A percentile compares a stretch with the other conserved stretches of the same genome.
These are phyloP conservation scores for Accipiter cooperii DNA, from an alignment of 2,113 vertebrate species.

Conservation along the genomic window DNA sequence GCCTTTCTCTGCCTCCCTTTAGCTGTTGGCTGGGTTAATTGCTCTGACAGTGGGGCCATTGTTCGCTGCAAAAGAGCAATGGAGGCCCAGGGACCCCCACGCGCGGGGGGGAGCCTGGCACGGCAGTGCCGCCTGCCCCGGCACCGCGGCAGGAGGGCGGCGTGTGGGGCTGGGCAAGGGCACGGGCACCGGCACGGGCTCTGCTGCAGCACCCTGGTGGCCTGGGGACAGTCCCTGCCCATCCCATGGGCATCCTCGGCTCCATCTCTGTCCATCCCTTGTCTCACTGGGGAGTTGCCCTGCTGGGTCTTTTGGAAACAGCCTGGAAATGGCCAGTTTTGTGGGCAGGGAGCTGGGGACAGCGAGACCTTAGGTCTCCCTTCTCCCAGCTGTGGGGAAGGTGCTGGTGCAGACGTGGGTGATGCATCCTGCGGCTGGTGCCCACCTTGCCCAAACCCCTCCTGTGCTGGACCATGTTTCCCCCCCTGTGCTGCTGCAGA, in stretches of 20 bases:
- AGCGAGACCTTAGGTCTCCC: background rate
- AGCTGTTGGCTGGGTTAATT: conserved; percentile 50
- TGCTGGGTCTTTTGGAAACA: background rate
- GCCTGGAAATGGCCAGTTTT: background rate
- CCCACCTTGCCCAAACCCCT: background rate
- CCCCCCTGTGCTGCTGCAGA: background rate
- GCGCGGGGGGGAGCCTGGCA: background rate
- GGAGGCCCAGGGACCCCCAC: background rate
- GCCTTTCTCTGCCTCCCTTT: background rate
- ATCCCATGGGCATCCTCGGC: accelerated
- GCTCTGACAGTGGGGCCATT: conserved; percentile 65
- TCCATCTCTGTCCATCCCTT: background rate
- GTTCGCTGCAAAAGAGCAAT: background rate
- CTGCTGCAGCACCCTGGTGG: background rate
- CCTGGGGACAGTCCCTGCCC: background rate
- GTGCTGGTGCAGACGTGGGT: accelerated
- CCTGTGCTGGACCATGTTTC: background rate
- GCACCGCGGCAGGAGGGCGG: accelerated
- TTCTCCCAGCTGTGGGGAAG: background rate
- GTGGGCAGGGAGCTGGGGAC: background rate
- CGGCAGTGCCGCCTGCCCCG: background rate
- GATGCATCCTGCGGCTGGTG: background rate
- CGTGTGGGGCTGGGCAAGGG: background rate
- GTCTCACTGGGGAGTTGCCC: background rate
- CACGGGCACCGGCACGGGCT: background rate